phyloP scores from a whole-genome alignment of 2,888 invertebrate species.

The Eurois occulta region DNA sequence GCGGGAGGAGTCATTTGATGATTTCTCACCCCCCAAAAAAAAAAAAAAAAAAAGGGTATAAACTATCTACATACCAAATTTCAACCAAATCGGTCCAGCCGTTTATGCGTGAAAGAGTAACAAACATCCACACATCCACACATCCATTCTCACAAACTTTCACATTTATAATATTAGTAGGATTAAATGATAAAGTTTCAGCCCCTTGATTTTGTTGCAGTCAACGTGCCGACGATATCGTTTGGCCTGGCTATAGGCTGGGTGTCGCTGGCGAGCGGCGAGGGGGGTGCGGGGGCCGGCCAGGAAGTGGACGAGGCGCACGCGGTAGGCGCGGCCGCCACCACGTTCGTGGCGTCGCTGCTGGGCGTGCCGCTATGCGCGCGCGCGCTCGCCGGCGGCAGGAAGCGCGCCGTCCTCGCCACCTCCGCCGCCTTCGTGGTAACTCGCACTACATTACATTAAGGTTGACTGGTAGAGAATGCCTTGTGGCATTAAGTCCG shows the following conservation, averaged over 20 bases:
- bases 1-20: no score
- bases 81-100: no score
- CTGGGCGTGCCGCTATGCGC: constrained; percentile 80
- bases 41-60: no score
- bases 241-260: constrained; percentile 83
- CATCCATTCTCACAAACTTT: no score
- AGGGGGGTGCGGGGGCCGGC: constrained; percentile 44
- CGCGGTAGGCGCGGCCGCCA: constrained; percentile 72
- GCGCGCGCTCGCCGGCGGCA: constrained; percentile 72
- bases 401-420: constrained; percentile 77
- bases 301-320: constrained; percentile 35
- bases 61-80: no score
- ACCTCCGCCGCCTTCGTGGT: constrained; percentile 79
- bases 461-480: no score
- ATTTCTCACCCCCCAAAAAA: no score
- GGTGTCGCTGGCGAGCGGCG: constrained; percentile 82
- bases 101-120: no score
- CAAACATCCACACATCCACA: no score
- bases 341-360: constrained; percentile 74
- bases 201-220: constrained; percentile 66
- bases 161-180: no score
- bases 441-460: constrained; percentile 5
- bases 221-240: constrained; percentile 81
- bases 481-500: no score
- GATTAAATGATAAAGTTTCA: not conserved